These are phyloP conservation scores for Pangasius larnaudii DNA, from an alignment of 2,797 vertebrate species.

Conservation along the genomic window DNA sequence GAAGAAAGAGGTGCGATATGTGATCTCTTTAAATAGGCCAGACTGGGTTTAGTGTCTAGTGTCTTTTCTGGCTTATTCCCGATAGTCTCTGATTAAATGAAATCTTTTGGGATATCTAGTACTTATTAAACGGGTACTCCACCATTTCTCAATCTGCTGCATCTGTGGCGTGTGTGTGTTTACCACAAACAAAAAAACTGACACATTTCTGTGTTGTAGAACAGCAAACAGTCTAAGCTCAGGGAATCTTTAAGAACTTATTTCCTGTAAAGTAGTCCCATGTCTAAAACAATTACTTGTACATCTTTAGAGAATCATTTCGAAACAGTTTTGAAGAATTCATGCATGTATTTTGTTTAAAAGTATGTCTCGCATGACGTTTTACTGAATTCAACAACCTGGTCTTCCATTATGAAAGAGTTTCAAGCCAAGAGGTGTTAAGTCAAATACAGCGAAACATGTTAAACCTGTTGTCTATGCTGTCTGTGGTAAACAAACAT, in stretches of 20 bases:
- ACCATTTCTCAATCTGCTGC: background rate
- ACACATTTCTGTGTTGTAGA: background rate
- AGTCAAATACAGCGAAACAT: background rate
- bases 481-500: background rate
- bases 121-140: background rate
- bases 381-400: background rate
- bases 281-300: background rate
- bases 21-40: background rate
- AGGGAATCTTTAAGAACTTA: background rate
- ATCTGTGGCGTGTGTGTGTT: background rate
- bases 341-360: background rate
- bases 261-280: background rate
- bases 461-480: background rate
- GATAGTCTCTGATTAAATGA: background rate
- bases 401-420: background rate
- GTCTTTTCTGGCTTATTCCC: background rate
- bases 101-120: background rate
- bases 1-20: conserved; percentile 90
- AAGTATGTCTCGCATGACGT: background rate
- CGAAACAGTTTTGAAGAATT: background rate
- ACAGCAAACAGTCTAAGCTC: background rate
- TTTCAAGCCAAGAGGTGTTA: background rate
- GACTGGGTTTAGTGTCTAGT: background rate
- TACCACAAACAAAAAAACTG: background rate
- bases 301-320: background rate